These are phyloP conservation scores for Formica selysi DNA, from an alignment of 1,140 invertebrate genomes.

Conservation along the genomic window DNA sequence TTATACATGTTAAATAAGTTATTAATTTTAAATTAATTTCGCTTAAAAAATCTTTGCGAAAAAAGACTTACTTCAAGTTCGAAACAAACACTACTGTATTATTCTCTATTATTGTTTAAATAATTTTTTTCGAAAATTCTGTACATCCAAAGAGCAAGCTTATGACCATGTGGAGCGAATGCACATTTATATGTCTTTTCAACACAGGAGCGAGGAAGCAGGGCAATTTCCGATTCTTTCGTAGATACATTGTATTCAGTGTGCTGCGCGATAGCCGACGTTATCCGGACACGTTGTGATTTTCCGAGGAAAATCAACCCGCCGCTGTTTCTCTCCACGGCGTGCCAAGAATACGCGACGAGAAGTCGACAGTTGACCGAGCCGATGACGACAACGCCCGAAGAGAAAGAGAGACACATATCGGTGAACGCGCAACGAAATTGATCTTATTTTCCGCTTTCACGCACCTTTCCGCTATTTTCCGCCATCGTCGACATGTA, in stretches of 20 bases:
- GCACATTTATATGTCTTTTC: constrained; percentile 9
- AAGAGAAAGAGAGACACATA: not conserved
- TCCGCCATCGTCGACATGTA: not conserved
- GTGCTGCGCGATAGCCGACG: constrained; percentile 70
- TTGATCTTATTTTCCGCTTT: constrained; percentile 56
- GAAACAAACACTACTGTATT: constrained; percentile 10
- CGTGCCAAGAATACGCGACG: constrained; percentile 76
- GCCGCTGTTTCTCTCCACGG: constrained; percentile 66
- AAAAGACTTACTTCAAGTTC: constrained; percentile 14
- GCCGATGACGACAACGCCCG: not conserved
- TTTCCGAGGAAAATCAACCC: constrained; percentile 78
- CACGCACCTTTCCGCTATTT: constrained; percentile 35
- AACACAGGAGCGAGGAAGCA: not conserved
- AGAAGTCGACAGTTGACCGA: constrained; percentile 63
- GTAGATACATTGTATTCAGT: constrained; percentile 66
- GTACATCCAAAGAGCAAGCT: not conserved
- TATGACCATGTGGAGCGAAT: constrained; percentile 8
- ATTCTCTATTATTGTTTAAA: not conserved
- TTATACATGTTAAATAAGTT: constrained; percentile 15
- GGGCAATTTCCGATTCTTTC: constrained; percentile 30
- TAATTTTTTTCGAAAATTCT: not conserved
- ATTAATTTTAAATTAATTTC: constrained; percentile 30
- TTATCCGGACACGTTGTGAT: constrained; percentile 78
- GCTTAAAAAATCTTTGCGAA: not conserved
- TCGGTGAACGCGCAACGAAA: constrained; percentile 27